Base-by-base conservation (phyloP, 2,888 invertebrate genomes). In the Cosmia pyralina region DNA sequence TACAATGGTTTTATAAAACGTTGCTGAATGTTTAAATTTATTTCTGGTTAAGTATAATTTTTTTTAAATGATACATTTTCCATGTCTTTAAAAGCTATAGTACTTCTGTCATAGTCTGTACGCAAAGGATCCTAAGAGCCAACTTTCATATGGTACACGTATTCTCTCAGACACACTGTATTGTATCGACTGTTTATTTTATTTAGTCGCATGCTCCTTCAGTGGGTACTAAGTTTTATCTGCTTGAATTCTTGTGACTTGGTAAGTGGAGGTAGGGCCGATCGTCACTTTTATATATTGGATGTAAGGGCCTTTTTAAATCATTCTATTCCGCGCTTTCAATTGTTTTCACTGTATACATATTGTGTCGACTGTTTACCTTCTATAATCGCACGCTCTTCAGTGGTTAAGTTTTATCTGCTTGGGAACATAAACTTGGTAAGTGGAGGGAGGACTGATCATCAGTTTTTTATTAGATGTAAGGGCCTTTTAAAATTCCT, bases 111-210 rank as follows among this genome's bases (percentile, higher is more conserved):
- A 3, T 10, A 15, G 62, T 57, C 22, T 77, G 82, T 86, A 85
- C 86, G 13, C 60, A 41, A 67, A 58, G 57, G 53, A 78, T 70
- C 75, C 66, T 58, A 65, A 62, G 75, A 64, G 74, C 78, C 81
- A 82, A 82, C 55, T 77, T 73, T 81, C 66, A 69, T 81, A 78
- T 63, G 64, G 64, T 59, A 69, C 78, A 79, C 71, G 79, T 85
- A 79, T 79, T 83, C 66, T 77, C 52, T 59, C 50, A 64, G 63
- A 65, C 70, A 68, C 52, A 52, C 44, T 75, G 28, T 53, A 41
- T 71, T 53, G 69, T 69, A n/a, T 50, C 28, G 2, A 34, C 17
- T 72, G 71, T 60, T 72, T 60, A 46, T 19, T 53, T 59, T 70
- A n/a, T 13, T 41, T 13, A 44, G 28, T 50, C 34, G 1, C n/a